A percentile compares a stretch with the other conserved stretches of the same genome.
Conservation (phyloP, 1,140 invertebrate genomes). For the Hetaerina americana region DNA sequence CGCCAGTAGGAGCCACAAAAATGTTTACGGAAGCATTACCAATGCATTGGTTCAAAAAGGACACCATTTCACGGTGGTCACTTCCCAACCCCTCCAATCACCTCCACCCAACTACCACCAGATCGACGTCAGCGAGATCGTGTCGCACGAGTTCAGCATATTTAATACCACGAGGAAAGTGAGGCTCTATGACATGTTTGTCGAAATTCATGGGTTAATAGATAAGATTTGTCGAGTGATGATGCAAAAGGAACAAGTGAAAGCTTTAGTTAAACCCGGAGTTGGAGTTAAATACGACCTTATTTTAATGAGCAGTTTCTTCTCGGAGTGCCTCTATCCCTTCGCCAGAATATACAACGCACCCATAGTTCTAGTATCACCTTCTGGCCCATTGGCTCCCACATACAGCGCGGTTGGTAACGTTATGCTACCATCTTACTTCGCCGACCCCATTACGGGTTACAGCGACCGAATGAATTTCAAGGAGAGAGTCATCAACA, state of each 20-base stretch:
- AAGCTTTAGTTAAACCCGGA: background rate
- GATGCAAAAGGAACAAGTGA: background rate
- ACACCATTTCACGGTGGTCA: conserved; percentile 53
- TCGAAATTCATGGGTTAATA: background rate
- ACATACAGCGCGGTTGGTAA: background rate
- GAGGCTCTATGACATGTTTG: conserved; percentile 3
- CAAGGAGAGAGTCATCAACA: background rate
- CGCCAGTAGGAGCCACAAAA: conserved; percentile 51
- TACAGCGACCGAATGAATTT: background rate
- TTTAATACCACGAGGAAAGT: conserved; percentile 13
- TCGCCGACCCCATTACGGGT: background rate
- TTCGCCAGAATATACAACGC: background rate
- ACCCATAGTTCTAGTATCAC: background rate
- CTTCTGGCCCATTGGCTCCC: background rate
- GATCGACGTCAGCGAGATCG: conserved; percentile 19
- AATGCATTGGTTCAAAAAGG: conserved; percentile 45
- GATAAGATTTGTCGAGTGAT: background rate
- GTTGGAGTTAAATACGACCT: background rate
- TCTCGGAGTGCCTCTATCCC: background rate
- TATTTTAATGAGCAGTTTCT: background rate
- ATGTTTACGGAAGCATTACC: conserved; percentile 47
- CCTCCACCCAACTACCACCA: conserved; percentile 25
- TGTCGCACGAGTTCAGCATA: conserved; percentile 21
- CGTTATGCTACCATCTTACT: background rate
- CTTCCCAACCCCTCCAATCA: conserved; percentile 39